Conservation (phyloP, 2,888 invertebrate species). For the Rhopalosiphum nymphaeae region DNA sequence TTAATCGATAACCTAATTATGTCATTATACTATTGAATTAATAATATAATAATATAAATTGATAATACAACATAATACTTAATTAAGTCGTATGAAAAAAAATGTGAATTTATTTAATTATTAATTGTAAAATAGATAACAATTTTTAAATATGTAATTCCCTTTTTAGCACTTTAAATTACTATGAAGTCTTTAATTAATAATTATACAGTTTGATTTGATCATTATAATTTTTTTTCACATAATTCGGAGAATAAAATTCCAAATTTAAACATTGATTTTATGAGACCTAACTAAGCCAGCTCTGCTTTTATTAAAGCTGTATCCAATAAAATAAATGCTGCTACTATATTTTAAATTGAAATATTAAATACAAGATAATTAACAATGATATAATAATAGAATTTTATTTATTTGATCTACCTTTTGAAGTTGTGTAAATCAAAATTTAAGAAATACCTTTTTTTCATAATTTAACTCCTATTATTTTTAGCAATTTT, state of each 20-base stretch:
- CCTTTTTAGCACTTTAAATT: background rate
- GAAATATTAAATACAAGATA: background rate
- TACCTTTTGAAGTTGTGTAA: background rate
- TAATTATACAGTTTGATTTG: background rate
- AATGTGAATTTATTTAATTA: background rate
- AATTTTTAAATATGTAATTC: background rate
- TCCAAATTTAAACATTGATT: background rate
- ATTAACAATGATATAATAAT: background rate
- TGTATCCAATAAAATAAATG: background rate
- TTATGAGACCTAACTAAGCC: background rate
- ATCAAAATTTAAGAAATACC: background rate
- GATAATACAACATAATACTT: background rate
- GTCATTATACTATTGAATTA: background rate
- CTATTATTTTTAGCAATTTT: background rate
- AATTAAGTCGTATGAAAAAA: background rate
- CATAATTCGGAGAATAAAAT: background rate
- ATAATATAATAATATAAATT: background rate
- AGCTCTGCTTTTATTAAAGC: background rate
- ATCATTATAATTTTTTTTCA: background rate
- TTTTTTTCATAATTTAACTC: background rate
- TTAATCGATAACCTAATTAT: slow-evolving; percentile 10
- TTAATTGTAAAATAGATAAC: background rate
- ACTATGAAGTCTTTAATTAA: background rate
- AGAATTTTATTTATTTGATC: background rate
- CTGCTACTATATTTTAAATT: background rate